These are phyloP conservation scores for Acronicta psi DNA, from an alignment of 2,888 invertebrate genomes.

Conservation along the genomic window DNA sequence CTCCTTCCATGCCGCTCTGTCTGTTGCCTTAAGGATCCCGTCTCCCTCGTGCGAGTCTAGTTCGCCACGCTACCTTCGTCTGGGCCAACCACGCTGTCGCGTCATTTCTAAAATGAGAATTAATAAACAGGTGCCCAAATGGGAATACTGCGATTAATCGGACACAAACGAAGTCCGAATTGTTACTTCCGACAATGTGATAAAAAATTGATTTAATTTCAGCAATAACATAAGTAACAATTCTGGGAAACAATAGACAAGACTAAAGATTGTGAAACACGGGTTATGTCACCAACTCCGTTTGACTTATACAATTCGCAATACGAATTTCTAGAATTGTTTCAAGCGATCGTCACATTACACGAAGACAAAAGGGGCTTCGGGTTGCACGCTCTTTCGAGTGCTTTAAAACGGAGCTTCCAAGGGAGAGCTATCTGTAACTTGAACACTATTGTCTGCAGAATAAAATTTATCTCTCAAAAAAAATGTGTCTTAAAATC, in stretches of 20 bases:
- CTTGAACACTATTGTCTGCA: constrained; percentile 30
- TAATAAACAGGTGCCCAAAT: too few species aligned
- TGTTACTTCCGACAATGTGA: too few species aligned
- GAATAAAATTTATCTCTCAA: constrained; percentile 18
- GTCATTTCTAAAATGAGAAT: too few species aligned
- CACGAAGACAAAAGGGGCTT: constrained; percentile 48
- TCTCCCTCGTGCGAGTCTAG: too few species aligned
- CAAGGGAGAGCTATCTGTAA: constrained; percentile 28
- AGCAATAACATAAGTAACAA: background rate
- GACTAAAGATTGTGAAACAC: constrained; percentile 20
- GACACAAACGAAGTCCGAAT: too few species aligned
- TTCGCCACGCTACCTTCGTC: too few species aligned
- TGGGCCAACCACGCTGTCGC: too few species aligned
- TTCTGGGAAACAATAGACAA: background rate
- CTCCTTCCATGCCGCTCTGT: too few species aligned
- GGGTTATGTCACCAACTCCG: constrained; percentile 23
- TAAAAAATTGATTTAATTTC: background rate
- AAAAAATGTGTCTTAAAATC: constrained; percentile 26
- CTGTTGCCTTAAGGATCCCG: too few species aligned
- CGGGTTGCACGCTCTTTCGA: constrained; percentile 33
- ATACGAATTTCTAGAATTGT: constrained; percentile 46
- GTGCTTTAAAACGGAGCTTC: constrained; percentile 24
- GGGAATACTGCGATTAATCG: too few species aligned
- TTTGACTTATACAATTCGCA: constrained; percentile 37
- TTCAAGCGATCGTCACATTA: constrained; percentile 44